Percentiles rank a stretch among this genome's conserved stretches.
Evolutionary conservation across 1,140 invertebrate genomes (phyloP).

Genomic region (Gonatopus flavifemur): DNA sequence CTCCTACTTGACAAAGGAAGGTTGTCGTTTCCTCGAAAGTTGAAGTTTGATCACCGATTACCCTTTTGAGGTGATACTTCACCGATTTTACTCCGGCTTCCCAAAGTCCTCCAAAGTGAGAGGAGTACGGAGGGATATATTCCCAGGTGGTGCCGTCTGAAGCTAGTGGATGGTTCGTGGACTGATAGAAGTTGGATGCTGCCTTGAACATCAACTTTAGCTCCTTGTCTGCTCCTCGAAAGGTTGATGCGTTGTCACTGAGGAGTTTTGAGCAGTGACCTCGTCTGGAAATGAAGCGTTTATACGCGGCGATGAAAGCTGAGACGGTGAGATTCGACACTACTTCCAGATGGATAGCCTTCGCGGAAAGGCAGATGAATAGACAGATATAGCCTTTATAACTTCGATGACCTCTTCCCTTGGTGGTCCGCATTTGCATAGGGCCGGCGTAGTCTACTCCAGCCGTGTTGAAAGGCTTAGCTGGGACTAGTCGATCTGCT

Average conservation of each 20-base stretch:
- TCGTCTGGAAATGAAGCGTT: not conserved
- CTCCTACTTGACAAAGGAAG: not conserved
- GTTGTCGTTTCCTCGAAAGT: not conserved
- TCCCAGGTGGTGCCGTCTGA: not conserved
- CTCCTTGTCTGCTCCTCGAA: not conserved
- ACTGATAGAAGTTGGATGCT: not conserved
- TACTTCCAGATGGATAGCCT: conserved; percentile 5
- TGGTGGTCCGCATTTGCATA: not conserved
- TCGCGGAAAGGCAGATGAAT: conserved; percentile 22
- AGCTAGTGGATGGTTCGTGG: not conserved
- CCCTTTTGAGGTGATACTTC: too few species aligned
- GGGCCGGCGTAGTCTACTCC: conserved; percentile 26
- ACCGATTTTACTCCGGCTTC: too few species aligned
- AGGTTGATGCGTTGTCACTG: not conserved
- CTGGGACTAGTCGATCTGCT: conserved; percentile 7
- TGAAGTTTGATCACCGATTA: not conserved
- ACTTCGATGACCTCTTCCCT: not conserved
- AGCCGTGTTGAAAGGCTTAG: conserved; percentile 7
- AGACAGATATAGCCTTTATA: conserved; percentile 22
- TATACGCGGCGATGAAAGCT: not conserved
- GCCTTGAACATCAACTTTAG: not conserved
- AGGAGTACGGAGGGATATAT: not conserved
- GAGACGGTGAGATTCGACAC: too few species aligned
- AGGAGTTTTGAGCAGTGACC: not conserved
- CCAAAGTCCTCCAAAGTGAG: not conserved